Conservation (phyloP, 2,888 invertebrate species). For the Drosophila demipolita region DNA sequence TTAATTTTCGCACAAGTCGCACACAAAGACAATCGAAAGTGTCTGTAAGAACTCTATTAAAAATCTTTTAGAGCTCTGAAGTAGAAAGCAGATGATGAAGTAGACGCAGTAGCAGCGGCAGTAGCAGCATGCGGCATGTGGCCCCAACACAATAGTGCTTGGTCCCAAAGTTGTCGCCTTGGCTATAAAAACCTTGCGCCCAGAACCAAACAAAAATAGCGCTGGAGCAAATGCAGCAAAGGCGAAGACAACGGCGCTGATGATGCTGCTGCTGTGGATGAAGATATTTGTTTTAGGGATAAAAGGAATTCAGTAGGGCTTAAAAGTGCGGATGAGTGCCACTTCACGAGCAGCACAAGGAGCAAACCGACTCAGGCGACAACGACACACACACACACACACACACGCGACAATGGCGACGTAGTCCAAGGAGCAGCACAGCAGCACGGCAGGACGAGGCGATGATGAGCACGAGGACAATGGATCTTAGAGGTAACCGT, state of each 20-base stretch:
- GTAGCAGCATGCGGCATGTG: constrained; percentile 6
- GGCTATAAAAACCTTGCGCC: constrained; percentile 61
- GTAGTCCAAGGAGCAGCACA: constrained; percentile 13
- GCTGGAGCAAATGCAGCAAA: constrained; percentile 23
- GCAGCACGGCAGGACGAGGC: background rate
- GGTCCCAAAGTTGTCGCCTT: constrained; percentile 61
- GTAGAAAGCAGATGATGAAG: constrained; percentile 68
- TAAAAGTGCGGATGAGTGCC: constrained; percentile 82
- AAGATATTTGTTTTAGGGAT: constrained; percentile 84
- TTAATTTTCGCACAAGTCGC: constrained; percentile 79
- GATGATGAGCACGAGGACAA: constrained; percentile 21
- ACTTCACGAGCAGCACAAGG: constrained; percentile 75
- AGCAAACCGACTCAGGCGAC: constrained; percentile 56
- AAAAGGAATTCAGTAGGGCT: constrained; percentile 83
- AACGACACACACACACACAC: constrained; percentile 29
- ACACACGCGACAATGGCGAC: constrained; percentile 48
- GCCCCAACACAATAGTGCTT: constrained; percentile 41
- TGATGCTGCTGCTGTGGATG: constrained; percentile 67
- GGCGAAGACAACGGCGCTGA: constrained; percentile 30
- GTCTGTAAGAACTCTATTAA: constrained; percentile 83
- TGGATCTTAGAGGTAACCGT: constrained; percentile 52
- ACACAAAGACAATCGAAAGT: constrained; percentile 83
- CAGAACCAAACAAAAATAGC: constrained; percentile 45
- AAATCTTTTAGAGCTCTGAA: constrained; percentile 77
- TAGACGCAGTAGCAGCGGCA: constrained; percentile 26